Percentiles rank a stretch among this genome's conserved stretches.
These are phyloP conservation scores for Darevskia mixta DNA, from an alignment of 2,797 vertebrate genomes.

Conservation along the genomic window DNA sequence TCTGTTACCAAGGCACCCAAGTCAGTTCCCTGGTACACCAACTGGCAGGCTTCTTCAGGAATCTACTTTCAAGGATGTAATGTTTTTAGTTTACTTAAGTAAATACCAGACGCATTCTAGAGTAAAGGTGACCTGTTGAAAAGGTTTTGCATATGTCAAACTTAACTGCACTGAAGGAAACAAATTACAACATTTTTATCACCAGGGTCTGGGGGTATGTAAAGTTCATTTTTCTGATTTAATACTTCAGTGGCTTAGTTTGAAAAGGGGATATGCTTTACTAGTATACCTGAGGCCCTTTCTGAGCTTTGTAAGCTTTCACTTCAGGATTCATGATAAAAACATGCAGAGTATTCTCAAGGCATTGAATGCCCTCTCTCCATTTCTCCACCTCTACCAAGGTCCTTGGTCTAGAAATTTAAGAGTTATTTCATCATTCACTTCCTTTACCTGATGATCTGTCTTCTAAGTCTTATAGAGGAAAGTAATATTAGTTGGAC, in stretches of 20 bases:
- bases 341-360: not conserved
- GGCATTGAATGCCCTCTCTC: no score
- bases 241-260: not conserved
- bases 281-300: not conserved
- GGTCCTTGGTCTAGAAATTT: not conserved
- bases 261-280: not conserved
- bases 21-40: not conserved
- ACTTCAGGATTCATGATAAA: not conserved
- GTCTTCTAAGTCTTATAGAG: not conserved
- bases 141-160: not conserved
- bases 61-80: slow-evolving; percentile 7
- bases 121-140: not conserved
- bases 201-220: not conserved
- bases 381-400: not conserved
- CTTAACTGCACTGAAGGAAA: slow-evolving; percentile 23
- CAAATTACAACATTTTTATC: slow-evolving; percentile 3
- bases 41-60: not conserved
- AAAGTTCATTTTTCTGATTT: not conserved
- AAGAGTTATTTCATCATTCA: not conserved
- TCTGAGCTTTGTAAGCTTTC: not conserved
- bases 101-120: not conserved
- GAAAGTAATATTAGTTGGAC: not conserved
- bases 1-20: not conserved
- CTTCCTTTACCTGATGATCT: not conserved
- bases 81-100: slow-evolving; percentile 7